Evolutionary conservation across 2,797 vertebrate genomes (phyloP).

Genomic region (Phylloscopus collybita): DNA sequence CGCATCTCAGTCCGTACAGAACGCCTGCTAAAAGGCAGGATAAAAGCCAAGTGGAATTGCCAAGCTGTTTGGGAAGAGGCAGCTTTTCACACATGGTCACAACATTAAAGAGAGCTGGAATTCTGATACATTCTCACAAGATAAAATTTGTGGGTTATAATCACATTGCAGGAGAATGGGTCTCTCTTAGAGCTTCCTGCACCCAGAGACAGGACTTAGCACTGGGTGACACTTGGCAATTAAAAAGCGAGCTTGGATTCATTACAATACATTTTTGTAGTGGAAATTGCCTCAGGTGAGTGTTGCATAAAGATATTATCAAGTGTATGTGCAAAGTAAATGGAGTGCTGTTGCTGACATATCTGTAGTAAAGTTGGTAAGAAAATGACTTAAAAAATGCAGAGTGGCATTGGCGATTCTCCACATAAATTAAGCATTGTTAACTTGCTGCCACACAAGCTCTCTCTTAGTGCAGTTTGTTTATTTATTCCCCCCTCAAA

Average conservation of each 20-base stretch:
- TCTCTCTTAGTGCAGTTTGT: background rate
- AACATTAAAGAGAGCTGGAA: background rate
- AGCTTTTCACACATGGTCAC: background rate
- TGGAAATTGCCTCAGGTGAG: background rate
- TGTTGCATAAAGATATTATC: background rate
- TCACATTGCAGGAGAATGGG: background rate
- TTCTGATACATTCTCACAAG: background rate
- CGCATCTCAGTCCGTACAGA: background rate
- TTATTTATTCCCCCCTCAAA: background rate
- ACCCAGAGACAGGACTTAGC: background rate
- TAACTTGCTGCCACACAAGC: background rate
- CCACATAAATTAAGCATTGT: background rate
- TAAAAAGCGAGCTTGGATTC: background rate
- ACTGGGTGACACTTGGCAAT: background rate
- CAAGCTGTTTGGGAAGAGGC: background rate
- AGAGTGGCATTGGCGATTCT: background rate
- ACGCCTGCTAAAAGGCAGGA: background rate
- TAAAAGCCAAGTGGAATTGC: background rate
- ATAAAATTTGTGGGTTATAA: background rate
- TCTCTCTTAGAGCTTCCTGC: background rate
- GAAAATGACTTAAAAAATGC: background rate
- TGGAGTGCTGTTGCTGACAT: background rate
- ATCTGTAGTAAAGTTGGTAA: background rate
- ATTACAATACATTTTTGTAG: background rate
- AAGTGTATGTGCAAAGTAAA: background rate